These are phyloP conservation scores for Enteromius anoplus DNA, from an alignment of 2,797 vertebrate species.

Conservation along the genomic window DNA sequence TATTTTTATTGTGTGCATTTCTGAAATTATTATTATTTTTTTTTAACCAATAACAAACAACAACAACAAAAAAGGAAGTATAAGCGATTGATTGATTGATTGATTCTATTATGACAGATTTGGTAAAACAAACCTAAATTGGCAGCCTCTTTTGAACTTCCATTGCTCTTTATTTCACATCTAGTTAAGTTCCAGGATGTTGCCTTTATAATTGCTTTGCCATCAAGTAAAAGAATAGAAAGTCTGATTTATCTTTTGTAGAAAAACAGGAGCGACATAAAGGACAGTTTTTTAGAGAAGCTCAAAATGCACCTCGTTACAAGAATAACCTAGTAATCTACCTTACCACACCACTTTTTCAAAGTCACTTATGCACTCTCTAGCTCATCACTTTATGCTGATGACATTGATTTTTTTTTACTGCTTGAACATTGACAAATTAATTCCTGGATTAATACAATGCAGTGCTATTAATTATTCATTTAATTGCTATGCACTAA, in stretches of 20 bases:
- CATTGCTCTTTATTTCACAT: not conserved
- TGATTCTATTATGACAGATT: not conserved
- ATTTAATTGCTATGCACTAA: constrained; percentile 73
- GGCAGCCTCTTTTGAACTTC: not conserved
- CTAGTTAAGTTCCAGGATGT: not conserved
- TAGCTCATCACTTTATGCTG: constrained; percentile 58
- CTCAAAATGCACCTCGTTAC: not conserved
- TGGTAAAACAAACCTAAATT: not conserved
- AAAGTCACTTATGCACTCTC: constrained; percentile 56
- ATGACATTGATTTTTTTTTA: constrained; percentile 70
- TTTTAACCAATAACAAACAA: not conserved
- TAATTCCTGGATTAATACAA: constrained; percentile 76
- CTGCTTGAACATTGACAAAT: constrained; percentile 68
- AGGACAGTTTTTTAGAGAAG: not conserved
- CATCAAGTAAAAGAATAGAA: not conserved
- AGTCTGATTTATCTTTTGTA: not conserved
- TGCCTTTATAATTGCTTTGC: not conserved
- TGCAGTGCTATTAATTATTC: constrained; percentile 73
- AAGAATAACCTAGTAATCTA: not conserved
- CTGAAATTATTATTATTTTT: not conserved
- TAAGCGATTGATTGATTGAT: not conserved
- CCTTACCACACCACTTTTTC: not conserved
- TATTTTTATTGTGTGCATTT: not conserved
- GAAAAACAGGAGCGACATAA: not conserved
- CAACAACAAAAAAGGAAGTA: not conserved